Percentiles rank a stretch among this genome's conserved stretches.
These are phyloP conservation scores for Plecturocebus donacophilus DNA, from an alignment of 2,113 vertebrate species.

Conservation along the genomic window DNA sequence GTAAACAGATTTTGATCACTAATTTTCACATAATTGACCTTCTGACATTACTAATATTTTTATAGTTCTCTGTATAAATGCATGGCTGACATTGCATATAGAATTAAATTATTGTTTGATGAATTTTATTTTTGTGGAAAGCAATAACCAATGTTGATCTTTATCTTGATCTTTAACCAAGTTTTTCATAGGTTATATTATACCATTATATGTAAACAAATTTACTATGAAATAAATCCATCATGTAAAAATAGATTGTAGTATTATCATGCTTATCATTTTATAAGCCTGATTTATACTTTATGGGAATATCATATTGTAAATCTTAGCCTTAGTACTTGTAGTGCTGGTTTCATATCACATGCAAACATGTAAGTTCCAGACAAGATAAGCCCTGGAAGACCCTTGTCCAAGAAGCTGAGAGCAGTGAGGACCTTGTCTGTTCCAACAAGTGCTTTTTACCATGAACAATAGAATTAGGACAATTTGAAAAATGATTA, in stretches of 20 bases:
- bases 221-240: neutral
- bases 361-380: neutral
- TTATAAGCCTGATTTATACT: neutral
- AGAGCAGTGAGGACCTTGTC: neutral
- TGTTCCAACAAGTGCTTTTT: neutral
- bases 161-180: neutral
- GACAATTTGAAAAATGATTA: neutral
- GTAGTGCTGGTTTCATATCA: neutral
- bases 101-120: neutral
- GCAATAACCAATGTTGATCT: neutral
- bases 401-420: neutral
- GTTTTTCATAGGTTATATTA: neutral
- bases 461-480: neutral
- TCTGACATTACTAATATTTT: neutral
- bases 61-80: neutral
- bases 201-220: neutral
- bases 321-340: neutral
- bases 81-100: neutral
- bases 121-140: conserved; percentile 12
- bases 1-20: neutral
- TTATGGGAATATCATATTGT: neutral
- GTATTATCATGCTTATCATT: neutral
- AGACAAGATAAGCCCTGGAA: neutral
- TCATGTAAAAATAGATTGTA: neutral
- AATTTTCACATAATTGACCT: neutral